A percentile compares a stretch with the other conserved stretches of the same genome.
Evolutionary conservation across 1,140 invertebrate species (phyloP).

Genomic region (Heterodera schachtii): DNA sequence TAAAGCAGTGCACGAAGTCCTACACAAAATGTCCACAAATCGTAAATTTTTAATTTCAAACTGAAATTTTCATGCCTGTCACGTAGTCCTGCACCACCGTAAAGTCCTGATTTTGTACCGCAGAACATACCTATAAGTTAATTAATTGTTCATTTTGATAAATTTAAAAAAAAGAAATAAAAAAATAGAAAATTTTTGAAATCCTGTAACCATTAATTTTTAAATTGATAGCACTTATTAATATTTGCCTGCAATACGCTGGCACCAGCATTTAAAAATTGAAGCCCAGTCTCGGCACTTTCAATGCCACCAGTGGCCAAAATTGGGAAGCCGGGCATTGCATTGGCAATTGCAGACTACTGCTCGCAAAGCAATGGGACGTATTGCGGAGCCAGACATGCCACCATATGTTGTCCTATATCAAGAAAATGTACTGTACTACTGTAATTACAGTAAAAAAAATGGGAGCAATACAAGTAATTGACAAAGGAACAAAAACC

Average conservation of each 20-base stretch:
- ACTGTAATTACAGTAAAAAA: background rate
- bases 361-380: slow-evolving; percentile 81
- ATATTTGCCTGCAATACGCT: slow-evolving; percentile 79
- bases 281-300: slow-evolving; percentile 86
- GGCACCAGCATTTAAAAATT: slow-evolving; percentile 89
- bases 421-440: background rate
- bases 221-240: background rate
- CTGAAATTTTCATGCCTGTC: too few relatives aligned
- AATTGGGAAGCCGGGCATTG: slow-evolving; percentile 77
- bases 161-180: too few relatives aligned
- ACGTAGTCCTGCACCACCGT: slow-evolving; percentile 68
- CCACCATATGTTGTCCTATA: slow-evolving; percentile 88
- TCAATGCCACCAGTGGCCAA: slow-evolving; percentile 93
- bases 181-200: background rate
- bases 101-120: slow-evolving; percentile 88
- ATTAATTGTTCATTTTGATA: background rate
- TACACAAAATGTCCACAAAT: slow-evolving; percentile 75
- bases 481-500: too few relatives aligned
- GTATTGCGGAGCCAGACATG: slow-evolving; percentile 89
- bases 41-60: slow-evolving; percentile 70
- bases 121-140: slow-evolving; percentile 81
- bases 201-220: too few relatives aligned
- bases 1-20: slow-evolving; percentile 88
- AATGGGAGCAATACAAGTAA: too few relatives aligned
- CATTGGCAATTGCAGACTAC: slow-evolving; percentile 48